phyloP scores from a whole-genome alignment of 1,140 invertebrate species.

The Batillaria attramentaria region DNA sequence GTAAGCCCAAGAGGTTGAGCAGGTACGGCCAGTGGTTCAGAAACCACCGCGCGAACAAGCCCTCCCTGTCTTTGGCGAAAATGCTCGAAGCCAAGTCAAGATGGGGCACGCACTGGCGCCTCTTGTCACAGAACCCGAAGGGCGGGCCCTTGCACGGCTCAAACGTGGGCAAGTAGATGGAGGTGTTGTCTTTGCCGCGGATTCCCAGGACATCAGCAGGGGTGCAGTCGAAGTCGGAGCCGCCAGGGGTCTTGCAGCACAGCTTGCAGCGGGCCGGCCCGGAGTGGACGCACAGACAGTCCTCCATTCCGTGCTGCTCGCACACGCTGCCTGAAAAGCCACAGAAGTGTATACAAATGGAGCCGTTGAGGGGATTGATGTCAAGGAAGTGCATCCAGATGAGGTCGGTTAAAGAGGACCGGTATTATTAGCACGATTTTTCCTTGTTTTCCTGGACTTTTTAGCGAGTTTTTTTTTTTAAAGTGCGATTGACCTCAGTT shows the following conservation, averaged over 20 bases:
- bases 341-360: too few relatives aligned
- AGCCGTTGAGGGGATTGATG: too few relatives aligned
- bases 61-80: conserved; percentile 35
- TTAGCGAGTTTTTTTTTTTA: too few relatives aligned
- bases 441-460: too few relatives aligned
- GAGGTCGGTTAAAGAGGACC: too few relatives aligned
- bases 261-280: conserved; percentile 33
- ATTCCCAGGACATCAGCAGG: conserved; percentile 23
- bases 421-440: too few relatives aligned
- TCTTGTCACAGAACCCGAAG: conserved; percentile 45
- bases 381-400: too few relatives aligned
- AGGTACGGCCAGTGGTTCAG: conserved; percentile 56
- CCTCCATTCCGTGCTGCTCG: conserved; percentile 16
- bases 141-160: conserved; percentile 37
- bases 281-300: conserved; percentile 42
- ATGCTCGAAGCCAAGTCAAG: neutral
- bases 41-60: conserved; percentile 46
- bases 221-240: conserved; percentile 6
- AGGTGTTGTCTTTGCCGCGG: neutral
- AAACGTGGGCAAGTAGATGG: conserved; percentile 33
- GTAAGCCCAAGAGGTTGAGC: conserved; percentile 27
- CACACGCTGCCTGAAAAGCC: conserved; percentile 51
- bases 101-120: conserved; percentile 4
- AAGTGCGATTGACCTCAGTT: too few relatives aligned
- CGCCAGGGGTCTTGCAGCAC: conserved; percentile 32